Conservation (phyloP, 2,113 vertebrate genomes). For the Oxygymnocypris stewartii region DNA sequence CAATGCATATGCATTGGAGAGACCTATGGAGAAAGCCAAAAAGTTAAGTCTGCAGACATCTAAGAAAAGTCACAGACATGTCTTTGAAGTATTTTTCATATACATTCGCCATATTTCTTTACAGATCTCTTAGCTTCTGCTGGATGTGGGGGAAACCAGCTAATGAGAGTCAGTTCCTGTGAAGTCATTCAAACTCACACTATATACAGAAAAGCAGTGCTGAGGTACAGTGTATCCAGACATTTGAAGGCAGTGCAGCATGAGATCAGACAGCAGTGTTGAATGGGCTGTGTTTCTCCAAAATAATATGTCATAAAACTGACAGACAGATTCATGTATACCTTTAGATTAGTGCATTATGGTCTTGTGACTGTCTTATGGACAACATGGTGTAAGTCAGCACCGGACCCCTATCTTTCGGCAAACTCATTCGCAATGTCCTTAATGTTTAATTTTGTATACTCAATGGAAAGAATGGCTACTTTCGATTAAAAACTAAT, state of each 20-base stretch:
- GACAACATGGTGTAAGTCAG: no score
- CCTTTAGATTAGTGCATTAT: not conserved
- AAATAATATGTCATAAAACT: not conserved
- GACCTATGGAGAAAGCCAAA: not conserved
- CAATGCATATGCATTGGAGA: not conserved
- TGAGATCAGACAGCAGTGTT: not conserved
- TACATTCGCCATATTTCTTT: not conserved
- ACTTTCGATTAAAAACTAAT: no score
- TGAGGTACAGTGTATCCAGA: not conserved
- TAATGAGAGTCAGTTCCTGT: not conserved
- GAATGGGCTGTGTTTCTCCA: not conserved
- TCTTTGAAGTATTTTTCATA: not conserved
- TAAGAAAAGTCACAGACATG: not conserved
- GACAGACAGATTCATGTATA: not conserved
- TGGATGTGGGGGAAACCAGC: not conserved
- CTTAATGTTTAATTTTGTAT: no score
- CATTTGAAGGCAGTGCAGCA: not conserved
- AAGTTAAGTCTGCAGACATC: not conserved
- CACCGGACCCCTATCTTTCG: no score
- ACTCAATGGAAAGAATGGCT: no score
- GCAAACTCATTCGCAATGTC: no score
- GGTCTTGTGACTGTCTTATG: no score
- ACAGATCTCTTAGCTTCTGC: not conserved
- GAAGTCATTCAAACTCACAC: not conserved
- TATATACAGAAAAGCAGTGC: not conserved